Conservation (phyloP, 2,888 invertebrate species). For the Agrotis segetum region DNA sequence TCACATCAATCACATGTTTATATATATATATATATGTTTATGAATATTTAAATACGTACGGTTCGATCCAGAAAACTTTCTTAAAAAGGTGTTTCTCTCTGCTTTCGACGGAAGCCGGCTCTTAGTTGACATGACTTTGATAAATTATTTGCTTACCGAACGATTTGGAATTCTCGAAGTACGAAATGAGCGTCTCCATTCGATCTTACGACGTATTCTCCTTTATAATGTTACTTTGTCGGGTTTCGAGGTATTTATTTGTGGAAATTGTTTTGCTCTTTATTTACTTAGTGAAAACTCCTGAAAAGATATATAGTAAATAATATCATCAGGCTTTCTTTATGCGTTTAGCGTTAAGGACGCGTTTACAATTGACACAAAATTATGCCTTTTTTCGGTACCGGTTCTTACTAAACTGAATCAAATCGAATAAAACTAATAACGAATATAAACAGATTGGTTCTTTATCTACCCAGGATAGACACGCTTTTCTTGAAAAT, state of each 20-base stretch:
- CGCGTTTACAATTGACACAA: too few species aligned
- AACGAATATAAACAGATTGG: too few species aligned
- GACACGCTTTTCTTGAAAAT: too few species aligned
- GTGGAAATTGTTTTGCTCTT: constrained; percentile 19
- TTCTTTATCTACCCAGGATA: too few species aligned
- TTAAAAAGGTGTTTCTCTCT: constrained; percentile 76
- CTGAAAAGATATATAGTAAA: neutral
- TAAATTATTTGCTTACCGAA: constrained; percentile 78
- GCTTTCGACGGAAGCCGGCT: constrained; percentile 68
- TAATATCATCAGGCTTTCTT: neutral
- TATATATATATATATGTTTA: constrained; percentile 15
- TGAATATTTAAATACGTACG: constrained; percentile 34
- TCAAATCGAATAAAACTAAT: too few species aligned
- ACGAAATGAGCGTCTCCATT: constrained; percentile 53
- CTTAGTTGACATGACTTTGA: constrained; percentile 81
- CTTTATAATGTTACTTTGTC: constrained; percentile 31
- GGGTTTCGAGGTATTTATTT: constrained; percentile 41
- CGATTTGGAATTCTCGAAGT: constrained; percentile 62
- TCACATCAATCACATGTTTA: constrained; percentile 73
- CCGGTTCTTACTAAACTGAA: too few species aligned
- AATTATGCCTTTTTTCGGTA: too few species aligned
- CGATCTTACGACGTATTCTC: constrained; percentile 38
- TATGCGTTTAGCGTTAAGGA: neutral
- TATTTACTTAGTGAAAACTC: constrained; percentile 13
- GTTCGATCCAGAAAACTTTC: constrained; percentile 77